Conservation (phyloP, 2,797 vertebrate genomes). For the Poecilia picta region DNA sequence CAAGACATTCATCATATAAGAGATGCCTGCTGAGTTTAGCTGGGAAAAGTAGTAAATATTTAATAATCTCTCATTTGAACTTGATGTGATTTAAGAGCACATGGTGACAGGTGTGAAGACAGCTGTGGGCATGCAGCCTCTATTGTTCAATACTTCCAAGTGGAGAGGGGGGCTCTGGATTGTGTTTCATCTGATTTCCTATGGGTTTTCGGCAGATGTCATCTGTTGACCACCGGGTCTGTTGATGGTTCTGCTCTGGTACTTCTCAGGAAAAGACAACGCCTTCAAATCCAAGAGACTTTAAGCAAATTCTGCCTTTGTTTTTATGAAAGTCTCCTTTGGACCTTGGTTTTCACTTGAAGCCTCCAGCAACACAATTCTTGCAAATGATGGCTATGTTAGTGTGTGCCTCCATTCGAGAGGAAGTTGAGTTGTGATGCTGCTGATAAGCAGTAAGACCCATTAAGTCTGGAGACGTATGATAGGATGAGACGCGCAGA, state of each 20-base stretch:
- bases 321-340: constrained; percentile 12
- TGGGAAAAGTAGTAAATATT: not conserved
- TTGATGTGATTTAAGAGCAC: constrained; percentile 32
- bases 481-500: constrained; percentile 69
- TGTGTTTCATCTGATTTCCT: constrained; percentile 72
- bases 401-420: constrained; percentile 67
- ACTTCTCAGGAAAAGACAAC: constrained; percentile 15
- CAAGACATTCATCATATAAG: not conserved
- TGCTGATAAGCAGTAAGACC: constrained; percentile 70
- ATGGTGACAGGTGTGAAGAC: constrained; percentile 71
- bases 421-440: constrained; percentile 74
- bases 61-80: constrained; percentile 4
- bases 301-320: constrained; percentile 8
- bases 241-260: constrained; percentile 38
- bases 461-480: constrained; percentile 74
- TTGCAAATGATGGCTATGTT: constrained; percentile 58
- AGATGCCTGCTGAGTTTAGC: not conserved
- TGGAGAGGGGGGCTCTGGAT: constrained; percentile 45
- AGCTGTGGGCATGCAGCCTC: constrained; percentile 70
- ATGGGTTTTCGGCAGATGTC: constrained; percentile 53
- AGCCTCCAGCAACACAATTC: constrained; percentile 18
- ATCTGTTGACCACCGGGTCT: constrained; percentile 60
- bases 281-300: not conserved
- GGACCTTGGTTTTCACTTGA: constrained; percentile 17
- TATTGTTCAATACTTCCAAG: constrained; percentile 45